These are phyloP conservation scores for Bilobella aurantiaca DNA, from an alignment of 1,140 invertebrate species.

Conservation along the genomic window DNA sequence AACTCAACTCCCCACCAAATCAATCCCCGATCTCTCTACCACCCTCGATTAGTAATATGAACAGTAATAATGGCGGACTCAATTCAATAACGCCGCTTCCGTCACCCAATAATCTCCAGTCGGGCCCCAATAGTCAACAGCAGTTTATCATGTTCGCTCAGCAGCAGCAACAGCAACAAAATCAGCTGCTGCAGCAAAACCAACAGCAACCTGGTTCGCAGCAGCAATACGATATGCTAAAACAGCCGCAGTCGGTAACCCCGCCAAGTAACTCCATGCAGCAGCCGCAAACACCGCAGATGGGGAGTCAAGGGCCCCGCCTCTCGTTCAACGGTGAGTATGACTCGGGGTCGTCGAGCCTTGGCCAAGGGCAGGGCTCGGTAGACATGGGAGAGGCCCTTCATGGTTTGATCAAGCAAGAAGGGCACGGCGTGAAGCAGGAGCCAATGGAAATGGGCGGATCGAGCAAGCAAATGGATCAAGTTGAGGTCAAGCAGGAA, in stretches of 20 bases:
- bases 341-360: constrained; percentile 17
- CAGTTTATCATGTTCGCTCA: constrained; percentile 28
- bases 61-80: constrained; percentile 9
- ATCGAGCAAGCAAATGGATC: no score
- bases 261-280: constrained; percentile 3
- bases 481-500: background rate
- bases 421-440: constrained; percentile 18
- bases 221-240: constrained; percentile 23
- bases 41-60: constrained; percentile 22
- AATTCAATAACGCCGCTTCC: constrained; percentile 22
- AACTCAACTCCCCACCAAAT: constrained; percentile 3
- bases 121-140: constrained; percentile 15
- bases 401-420: constrained; percentile 20
- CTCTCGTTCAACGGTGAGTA: constrained; percentile 29
- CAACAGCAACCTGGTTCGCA: no score
- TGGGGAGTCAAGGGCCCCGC: constrained; percentile 15
- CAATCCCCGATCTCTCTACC: constrained; percentile 15
- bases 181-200: constrained; percentile 33
- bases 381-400: constrained; percentile 4
- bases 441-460: constrained; percentile 10
- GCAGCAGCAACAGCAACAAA: constrained; percentile 30
- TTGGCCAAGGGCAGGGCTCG: constrained; percentile 10
- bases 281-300: constrained; percentile 35
- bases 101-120: constrained; percentile 25
- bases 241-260: constrained; percentile 21